Conservation (phyloP, 2,113 vertebrate species). For the Ancistrus triradiatus region DNA sequence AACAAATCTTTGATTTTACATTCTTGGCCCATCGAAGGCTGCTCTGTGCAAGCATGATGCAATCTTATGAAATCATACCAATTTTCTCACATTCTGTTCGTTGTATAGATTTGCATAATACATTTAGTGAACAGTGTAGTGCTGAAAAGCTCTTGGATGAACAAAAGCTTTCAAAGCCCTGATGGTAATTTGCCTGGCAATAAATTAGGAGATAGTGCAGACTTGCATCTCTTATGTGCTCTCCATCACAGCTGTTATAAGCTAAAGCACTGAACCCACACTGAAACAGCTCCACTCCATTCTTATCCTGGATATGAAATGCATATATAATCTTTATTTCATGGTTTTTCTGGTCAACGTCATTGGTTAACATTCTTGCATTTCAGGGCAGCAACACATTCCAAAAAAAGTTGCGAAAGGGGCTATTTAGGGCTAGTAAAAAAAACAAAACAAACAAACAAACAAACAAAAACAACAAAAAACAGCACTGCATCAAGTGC, state of each 20-base stretch:
- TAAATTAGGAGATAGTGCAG: conserved; percentile 32
- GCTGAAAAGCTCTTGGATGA: conserved; percentile 19
- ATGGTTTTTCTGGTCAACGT: too few relatives aligned
- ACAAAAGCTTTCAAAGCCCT: not conserved
- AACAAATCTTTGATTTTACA: conserved; percentile 20
- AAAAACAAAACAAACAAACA: too few relatives aligned
- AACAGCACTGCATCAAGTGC: too few relatives aligned
- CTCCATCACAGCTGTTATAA: conserved; percentile 36
- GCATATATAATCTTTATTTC: too few relatives aligned
- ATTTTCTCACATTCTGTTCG: not conserved
- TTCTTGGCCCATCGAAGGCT: not conserved
- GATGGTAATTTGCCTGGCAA: conserved; percentile 20
- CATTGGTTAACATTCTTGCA: too few relatives aligned
- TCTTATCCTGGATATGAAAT: too few relatives aligned
- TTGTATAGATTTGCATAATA: not conserved
- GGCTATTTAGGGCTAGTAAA: too few relatives aligned
- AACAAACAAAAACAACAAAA: too few relatives aligned
- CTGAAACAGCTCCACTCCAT: conserved; percentile 8
- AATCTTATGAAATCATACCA: not conserved
- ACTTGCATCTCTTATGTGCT: conserved; percentile 39
- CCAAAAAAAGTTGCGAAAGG: too few relatives aligned
- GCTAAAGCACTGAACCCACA: conserved; percentile 6
- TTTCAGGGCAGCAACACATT: too few relatives aligned
- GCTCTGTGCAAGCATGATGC: not conserved
- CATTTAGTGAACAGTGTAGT: not conserved